Evolutionary conservation across 37 sponge, comb jelly and placozoan species (phyloP).

Genomic region (Geodia barretti): DNA sequence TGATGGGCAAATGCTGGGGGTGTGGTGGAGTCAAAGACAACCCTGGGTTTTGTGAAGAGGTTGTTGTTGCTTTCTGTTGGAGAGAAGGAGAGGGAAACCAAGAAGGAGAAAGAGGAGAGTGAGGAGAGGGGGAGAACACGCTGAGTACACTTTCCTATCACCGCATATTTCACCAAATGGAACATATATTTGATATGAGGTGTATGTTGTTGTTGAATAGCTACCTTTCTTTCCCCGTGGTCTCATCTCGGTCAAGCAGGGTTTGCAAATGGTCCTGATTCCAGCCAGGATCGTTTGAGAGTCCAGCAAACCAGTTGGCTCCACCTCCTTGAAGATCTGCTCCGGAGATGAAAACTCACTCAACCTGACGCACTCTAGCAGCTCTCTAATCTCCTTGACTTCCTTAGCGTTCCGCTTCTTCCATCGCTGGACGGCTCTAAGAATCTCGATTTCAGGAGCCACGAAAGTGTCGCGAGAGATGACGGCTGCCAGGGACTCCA

Average conservation of each 20-base stretch:
- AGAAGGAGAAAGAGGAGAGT: too few species aligned
- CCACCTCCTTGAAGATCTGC: constrained; percentile 6
- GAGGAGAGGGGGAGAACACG: too few species aligned
- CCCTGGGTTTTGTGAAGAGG: too few species aligned
- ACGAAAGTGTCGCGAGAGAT: constrained; percentile 24
- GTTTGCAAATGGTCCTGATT: constrained; percentile 16
- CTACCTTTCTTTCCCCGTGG: constrained; percentile 26
- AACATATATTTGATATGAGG: constrained; percentile 40
- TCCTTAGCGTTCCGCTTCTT: constrained; percentile 6
- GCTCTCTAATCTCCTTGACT: not conserved
- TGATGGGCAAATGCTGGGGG: not conserved
- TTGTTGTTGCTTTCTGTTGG: not conserved
- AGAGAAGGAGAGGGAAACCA: not conserved
- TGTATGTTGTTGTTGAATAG: too few species aligned
- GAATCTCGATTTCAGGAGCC: constrained; percentile 9
- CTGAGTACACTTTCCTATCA: too few species aligned
- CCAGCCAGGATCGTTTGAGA: not conserved
- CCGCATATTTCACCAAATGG: too few species aligned
- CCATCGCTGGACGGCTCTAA: constrained; percentile 4
- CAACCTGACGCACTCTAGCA: constrained; percentile 20
- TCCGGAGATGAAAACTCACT: constrained; percentile 15
- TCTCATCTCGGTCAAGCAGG: constrained; percentile 1
- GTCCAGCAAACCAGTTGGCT: constrained; percentile 7
- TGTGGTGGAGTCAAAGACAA: not conserved
- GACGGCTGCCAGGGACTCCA: not conserved